Base-by-base conservation (phyloP, 2,888 invertebrate species). In the Sinotaia quadrata region DNA sequence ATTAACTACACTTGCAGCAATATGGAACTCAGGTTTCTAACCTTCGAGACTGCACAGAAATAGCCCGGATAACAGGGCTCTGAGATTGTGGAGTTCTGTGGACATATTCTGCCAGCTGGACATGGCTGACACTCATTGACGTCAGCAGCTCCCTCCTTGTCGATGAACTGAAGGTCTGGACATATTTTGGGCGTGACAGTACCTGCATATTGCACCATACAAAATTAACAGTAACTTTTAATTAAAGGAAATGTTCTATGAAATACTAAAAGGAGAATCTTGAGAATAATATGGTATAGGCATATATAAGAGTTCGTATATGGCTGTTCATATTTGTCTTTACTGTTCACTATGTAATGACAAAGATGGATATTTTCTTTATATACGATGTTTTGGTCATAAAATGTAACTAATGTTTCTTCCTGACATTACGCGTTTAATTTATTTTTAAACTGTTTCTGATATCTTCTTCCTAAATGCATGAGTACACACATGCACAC, bases 41-140 rank as follows among this genome's bases (percentile, higher is more conserved):
- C 60, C 67, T 57, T 36, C 31, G 67, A 62, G 31, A 77, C 81
- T 18, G 75, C 72, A 62, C 87, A 87, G 75, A 84, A 87, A 67
- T 80, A 78, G 0, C 87, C 87, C 15, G 81, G 78, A 68, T 74
- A 76, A 70, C 87, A 87, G 0, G 83, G 82, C 58, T 81, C 73
- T 2, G 87, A 82, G 7, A 85, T 56, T n/a, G 82, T 82, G 0
- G 84, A 81, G 44, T 81, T 81, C n/a, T 72, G 73, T 0, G 86
- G 83, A 74, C 87, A 87, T 33, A 82, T 81, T 21, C 81, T 71
- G 2, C 87, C 87, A n/a, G 84, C 84, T 0, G 85, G 86, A 69
- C 87, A 87, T 7, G 76, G 72, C 62, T 80, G 81, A 69, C 87
- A 87, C 57, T 86, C 81, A 10, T 75, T 74, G 4, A 61, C 72